A percentile compares a stretch with the other conserved stretches of the same genome.
Conservation (phyloP, 1,140 invertebrate genomes). For the Euura saliciscinereae region DNA sequence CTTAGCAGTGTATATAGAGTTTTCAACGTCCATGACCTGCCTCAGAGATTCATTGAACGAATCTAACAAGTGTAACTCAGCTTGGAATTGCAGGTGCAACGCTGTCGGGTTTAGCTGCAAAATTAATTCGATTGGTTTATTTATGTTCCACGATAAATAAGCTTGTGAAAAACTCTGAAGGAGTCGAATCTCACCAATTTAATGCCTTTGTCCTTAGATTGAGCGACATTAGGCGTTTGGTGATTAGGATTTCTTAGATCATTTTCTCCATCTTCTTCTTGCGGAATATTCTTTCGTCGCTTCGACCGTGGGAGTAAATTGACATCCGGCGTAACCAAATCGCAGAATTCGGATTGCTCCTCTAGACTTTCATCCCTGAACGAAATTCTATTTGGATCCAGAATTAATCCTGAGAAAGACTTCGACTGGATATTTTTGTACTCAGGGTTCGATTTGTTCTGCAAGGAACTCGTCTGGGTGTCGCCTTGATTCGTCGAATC, state of each 20-base stretch:
- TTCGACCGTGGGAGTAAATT: slow-evolving; percentile 50
- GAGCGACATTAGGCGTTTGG: slow-evolving; percentile 14
- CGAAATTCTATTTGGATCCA: slow-evolving; percentile 53
- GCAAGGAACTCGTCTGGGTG: neutral
- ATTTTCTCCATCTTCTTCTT: slow-evolving; percentile 28
- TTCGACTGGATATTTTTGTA: slow-evolving; percentile 28
- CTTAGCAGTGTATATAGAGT: slow-evolving; percentile 45
- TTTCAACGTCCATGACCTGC: slow-evolving; percentile 52
- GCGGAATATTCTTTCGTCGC: slow-evolving; percentile 39
- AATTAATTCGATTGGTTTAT: neutral
- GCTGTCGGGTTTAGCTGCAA: slow-evolving; percentile 49
- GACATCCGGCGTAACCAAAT: slow-evolving; percentile 51
- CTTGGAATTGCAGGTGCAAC: slow-evolving; percentile 56
- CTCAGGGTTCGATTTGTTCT: neutral
- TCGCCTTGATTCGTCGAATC: neutral
- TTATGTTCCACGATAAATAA: neutral
- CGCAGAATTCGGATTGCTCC: slow-evolving; percentile 49
- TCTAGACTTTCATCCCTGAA: slow-evolving; percentile 46
- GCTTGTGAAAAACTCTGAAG: too few species aligned
- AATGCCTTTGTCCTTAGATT: slow-evolving; percentile 21
- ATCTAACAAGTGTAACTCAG: slow-evolving; percentile 55
- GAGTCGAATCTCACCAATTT: slow-evolving; percentile 33
- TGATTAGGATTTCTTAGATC: slow-evolving; percentile 1
- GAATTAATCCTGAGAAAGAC: slow-evolving; percentile 37
- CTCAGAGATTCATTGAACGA: slow-evolving; percentile 52